A percentile compares a stretch with the other conserved stretches of the same genome.
Conservation (phyloP, 2,888 invertebrate genomes). For the Stenchaetothrips biformis region DNA sequence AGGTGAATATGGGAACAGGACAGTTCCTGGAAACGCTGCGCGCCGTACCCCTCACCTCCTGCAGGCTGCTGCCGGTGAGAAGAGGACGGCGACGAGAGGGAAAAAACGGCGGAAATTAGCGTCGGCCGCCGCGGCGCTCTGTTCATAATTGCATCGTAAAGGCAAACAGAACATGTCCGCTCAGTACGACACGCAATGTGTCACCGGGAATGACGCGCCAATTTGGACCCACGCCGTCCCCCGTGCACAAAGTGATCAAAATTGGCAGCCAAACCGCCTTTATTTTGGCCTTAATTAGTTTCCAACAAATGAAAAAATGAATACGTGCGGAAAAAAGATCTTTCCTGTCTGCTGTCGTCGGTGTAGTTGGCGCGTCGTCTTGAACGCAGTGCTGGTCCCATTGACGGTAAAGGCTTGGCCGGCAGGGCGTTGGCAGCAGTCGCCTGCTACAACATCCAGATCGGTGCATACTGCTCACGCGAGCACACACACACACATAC, state of each 20-base stretch:
- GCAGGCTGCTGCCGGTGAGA: not conserved
- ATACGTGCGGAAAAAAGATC: not conserved
- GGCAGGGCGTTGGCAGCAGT: not conserved
- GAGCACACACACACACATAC: not conserved
- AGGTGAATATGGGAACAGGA: not conserved
- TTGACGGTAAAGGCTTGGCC: conserved; percentile 11
- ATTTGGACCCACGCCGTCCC: not conserved
- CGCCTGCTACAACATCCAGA: not conserved
- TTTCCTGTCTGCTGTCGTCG: not conserved
- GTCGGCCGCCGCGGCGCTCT: not conserved
- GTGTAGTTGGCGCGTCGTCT: not conserved
- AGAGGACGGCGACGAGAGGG: not conserved
- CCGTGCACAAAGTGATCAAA: not conserved
- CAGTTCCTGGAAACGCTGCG: not conserved
- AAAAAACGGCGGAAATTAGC: conserved; percentile 21
- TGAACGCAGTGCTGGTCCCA: not conserved
- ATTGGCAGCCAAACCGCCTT: not conserved
- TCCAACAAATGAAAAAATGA: not conserved
- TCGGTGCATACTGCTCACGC: conserved; percentile 11
- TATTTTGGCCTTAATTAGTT: not conserved
- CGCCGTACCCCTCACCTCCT: not conserved
- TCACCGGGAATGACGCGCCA: not conserved
- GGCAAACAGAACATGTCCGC: not conserved
- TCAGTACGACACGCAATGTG: not conserved
- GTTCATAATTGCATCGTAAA: conserved; percentile 19